Conservation (phyloP, 2,797 vertebrate species). For the Coranthus polyacanthus region DNA sequence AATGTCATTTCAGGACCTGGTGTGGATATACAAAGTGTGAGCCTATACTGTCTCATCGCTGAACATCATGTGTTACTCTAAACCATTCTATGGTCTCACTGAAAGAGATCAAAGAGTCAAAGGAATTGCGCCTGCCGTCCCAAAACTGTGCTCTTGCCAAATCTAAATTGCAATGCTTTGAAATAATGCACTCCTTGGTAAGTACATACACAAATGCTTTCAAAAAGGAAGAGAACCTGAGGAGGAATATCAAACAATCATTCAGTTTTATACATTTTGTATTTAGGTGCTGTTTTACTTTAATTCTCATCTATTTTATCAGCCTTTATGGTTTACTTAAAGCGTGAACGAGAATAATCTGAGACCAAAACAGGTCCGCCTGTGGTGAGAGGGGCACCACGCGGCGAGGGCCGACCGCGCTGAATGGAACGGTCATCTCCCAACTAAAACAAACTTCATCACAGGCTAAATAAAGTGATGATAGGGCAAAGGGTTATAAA, state of each 20-base stretch:
- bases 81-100: not conserved
- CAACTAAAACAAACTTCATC: constrained; percentile 56
- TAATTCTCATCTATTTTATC: not conserved
- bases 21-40: constrained; percentile 2
- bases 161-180: not conserved
- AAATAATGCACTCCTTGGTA: constrained; percentile 8
- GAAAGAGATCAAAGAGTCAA: no score
- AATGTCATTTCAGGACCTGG: not conserved
- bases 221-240: no score
- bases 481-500: constrained; percentile 32
- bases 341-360: constrained; percentile 39
- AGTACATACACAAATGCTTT: not conserved
- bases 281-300: not conserved
- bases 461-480: constrained; percentile 29
- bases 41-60: not conserved
- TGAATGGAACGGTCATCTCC: constrained; percentile 34
- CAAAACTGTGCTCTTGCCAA: not conserved
- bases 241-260: no score
- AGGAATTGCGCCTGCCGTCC: not conserved
- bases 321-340: constrained; percentile 15
- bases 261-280: not conserved
- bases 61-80: constrained; percentile 6
- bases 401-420: constrained; percentile 39
- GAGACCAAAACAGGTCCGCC: constrained; percentile 52
- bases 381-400: constrained; percentile 38